Percentiles rank a stretch among this genome's conserved stretches.
Evolutionary conservation across 2,888 invertebrate species (phyloP).

Genomic region (Nomada flava): DNA sequence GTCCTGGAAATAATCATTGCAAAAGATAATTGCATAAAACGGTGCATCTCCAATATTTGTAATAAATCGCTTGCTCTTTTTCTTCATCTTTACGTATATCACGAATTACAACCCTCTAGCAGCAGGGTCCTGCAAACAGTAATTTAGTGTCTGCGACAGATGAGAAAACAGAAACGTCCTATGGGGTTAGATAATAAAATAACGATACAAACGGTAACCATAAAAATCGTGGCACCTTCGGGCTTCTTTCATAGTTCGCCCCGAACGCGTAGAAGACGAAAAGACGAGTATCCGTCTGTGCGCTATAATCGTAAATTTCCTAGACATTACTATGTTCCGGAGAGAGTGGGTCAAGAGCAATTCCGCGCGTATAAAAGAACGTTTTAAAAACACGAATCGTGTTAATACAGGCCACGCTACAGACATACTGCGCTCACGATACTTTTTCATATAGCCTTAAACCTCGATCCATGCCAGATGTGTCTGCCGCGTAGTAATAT

Average conservation of each 20-base stretch:
- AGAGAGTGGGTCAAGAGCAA: slow-evolving; percentile 63
- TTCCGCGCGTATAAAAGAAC: slow-evolving; percentile 45
- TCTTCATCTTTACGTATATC: no score
- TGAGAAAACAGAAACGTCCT: no score
- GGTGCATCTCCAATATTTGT: no score
- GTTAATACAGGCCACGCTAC: slow-evolving; percentile 28
- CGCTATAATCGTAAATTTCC: slow-evolving; percentile 53
- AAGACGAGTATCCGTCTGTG: slow-evolving; percentile 51
- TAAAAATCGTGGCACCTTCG: no score
- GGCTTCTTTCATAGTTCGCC: not conserved
- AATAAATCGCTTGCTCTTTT: no score
- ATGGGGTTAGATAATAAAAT: no score
- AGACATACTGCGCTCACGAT: slow-evolving; percentile 18
- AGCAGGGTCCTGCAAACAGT: no score
- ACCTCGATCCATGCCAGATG: slow-evolving; percentile 33
- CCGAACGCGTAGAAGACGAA: slow-evolving; percentile 13
- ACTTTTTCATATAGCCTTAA: slow-evolving; percentile 23
- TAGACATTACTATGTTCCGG: slow-evolving; percentile 46
- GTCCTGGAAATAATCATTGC: no score
- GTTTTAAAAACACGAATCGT: slow-evolving; percentile 46
- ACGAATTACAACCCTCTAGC: no score
- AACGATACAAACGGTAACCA: no score
- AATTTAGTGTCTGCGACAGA: no score
- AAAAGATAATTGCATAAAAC: no score
- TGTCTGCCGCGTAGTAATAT: not conserved